Evolutionary conservation across 2,888 invertebrate genomes (phyloP), one percentile per base, ranked within the genome.

Genomic region (Drosophila greeni): DNA sequence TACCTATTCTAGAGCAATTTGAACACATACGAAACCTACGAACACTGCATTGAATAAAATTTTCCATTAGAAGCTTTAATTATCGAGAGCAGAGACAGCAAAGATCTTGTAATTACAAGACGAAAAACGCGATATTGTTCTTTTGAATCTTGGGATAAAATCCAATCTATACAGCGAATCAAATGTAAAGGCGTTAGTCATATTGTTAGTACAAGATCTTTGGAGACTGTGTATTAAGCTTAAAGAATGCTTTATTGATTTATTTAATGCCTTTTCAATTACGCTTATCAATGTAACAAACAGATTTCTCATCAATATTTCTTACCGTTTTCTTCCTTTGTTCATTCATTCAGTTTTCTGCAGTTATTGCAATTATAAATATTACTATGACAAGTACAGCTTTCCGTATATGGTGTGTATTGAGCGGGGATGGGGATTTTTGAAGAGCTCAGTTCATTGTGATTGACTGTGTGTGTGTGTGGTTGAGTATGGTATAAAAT

Each of bases 231-330:
- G 18, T 45, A 36, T 53, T 75, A 75, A 75, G 83, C 79, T 79
- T 79, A 72, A 77, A 77, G 77, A 77, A 73, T 83, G 82, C 69
- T 83, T 84, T 74, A 76, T 83, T 82, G 79, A 84, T 85, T 84
- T 84, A 73, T 67, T 82, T 73, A 74, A 81, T 82, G 80, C 77
- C 66, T 70, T 79, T 80, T 70, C 61, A 77, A 69, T 72, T 84
- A 74, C 67, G 72, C 82, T 78, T 81, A 83, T 83, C 72, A 82
- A 77, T 82, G 82, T 83, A 82, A 84, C 82, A 83, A 84, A 82
- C 85, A 82, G 79, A 79, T 85, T 74, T 84, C 48, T 67, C 67
- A 53, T 59, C 57, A 66, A 57, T 66, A 55, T 56, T 61, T 61
- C 37, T 36, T 65, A 45, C 45, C 55, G 37, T 67, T 59, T 36